Evolutionary conservation across 2,113 vertebrate genomes (phyloP).

Genomic region (Protomyctophum bolini): DNA sequence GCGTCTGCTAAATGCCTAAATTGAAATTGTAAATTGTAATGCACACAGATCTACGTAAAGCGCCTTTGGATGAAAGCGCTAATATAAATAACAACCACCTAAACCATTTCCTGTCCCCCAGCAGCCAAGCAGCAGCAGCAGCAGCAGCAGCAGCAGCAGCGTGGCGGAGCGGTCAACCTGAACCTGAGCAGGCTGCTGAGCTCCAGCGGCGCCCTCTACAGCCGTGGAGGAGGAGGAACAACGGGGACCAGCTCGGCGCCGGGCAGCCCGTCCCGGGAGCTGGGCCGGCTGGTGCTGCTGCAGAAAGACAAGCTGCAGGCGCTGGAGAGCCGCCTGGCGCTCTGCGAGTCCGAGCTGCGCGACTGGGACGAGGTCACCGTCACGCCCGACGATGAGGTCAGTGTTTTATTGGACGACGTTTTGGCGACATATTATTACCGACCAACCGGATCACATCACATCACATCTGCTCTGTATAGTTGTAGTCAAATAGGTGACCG

Average conservation of each 20-base stretch:
- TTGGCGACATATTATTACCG: background rate
- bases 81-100: too few species aligned
- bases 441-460: background rate
- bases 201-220: background rate
- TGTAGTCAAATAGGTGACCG: too few species aligned
- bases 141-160: constrained; percentile 57
- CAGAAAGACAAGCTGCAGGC: constrained; percentile 90
- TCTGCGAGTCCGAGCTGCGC: constrained; percentile 84
- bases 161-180: constrained; percentile 43
- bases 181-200: constrained; percentile 59
- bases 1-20: too few species aligned
- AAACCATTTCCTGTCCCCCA: too few species aligned
- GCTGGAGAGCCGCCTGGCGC: constrained; percentile 87
- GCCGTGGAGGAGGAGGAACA: too few species aligned
- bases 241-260: constrained; percentile 32
- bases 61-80: too few species aligned
- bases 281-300: constrained; percentile 87
- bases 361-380: constrained; percentile 83
- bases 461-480: too few species aligned
- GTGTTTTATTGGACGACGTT: background rate
- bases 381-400: constrained; percentile 48
- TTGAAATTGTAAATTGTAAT: too few species aligned
- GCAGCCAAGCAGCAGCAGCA: constrained; percentile 67
- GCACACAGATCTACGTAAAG: too few species aligned
- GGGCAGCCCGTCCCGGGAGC: constrained; percentile 78